Percentiles rank a stretch among this genome's conserved stretches.
Evolutionary conservation across 2,888 invertebrate genomes (phyloP).

Genomic region (Drosophila atripex): DNA sequence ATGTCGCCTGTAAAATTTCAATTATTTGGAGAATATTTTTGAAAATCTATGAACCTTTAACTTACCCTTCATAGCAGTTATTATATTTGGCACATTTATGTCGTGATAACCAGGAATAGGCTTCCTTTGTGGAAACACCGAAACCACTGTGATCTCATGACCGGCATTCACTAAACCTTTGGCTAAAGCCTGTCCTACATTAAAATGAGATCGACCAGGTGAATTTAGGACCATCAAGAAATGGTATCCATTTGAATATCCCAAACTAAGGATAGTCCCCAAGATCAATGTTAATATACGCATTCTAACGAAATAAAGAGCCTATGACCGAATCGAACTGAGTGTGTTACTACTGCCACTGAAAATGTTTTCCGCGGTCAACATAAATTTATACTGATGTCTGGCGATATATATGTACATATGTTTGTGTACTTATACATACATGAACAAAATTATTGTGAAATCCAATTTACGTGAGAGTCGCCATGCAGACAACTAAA

Average conservation of each 20-base stretch:
- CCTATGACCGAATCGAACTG: constrained; percentile 6
- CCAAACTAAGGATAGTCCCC: constrained; percentile 8
- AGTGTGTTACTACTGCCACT: constrained; percentile 5
- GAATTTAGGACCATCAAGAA: constrained; percentile 60
- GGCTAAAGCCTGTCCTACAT: constrained; percentile 77
- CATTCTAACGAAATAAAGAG: constrained; percentile 15
- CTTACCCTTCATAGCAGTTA: constrained; percentile 30
- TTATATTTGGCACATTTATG: constrained; percentile 43
- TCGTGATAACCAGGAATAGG: constrained; percentile 69
- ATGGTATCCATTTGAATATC: constrained; percentile 39
- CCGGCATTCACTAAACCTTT: constrained; percentile 79
- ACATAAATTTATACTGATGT: constrained; percentile 19
- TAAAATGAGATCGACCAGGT: constrained; percentile 66
- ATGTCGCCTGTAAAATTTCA: constrained; percentile 21
- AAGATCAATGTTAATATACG: constrained; percentile 14
- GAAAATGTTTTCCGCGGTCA: constrained; percentile 6
- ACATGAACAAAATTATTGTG: constrained; percentile 14
- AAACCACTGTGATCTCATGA: constrained; percentile 80
- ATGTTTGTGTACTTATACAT: background rate
- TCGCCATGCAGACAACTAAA: constrained; percentile 3
- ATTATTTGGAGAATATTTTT: background rate
- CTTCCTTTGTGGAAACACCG: constrained; percentile 70
- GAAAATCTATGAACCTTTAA: background rate
- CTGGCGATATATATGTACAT: background rate
- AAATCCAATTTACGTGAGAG: constrained; percentile 20